These are phyloP conservation scores for Pollenia angustigena DNA, from an alignment of 2,888 invertebrate genomes.

Conservation along the genomic window DNA sequence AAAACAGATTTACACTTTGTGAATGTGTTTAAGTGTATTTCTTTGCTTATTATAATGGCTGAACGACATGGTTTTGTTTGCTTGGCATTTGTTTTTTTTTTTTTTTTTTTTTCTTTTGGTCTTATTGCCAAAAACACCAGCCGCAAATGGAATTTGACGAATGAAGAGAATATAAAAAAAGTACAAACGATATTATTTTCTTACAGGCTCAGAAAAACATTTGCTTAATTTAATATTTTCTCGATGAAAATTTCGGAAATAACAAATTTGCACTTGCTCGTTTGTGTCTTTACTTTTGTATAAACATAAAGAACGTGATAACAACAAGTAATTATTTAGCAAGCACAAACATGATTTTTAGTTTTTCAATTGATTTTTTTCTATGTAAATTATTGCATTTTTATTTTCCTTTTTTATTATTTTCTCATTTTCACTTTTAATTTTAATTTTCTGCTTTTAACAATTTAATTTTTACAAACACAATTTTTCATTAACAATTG, in stretches of 20 bases:
- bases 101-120: neutral
- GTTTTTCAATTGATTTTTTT: neutral
- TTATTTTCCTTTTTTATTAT: too few relatives aligned
- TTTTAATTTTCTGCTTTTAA: too few relatives aligned
- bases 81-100: neutral
- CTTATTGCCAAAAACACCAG: constrained; percentile 16
- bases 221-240: neutral
- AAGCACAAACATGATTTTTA: constrained; percentile 4
- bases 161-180: neutral
- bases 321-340: neutral
- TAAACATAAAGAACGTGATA: neutral
- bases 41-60: constrained; percentile 28
- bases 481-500: too few relatives aligned
- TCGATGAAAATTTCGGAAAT: neutral
- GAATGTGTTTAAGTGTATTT: neutral
- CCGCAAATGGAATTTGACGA: neutral
- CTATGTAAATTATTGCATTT: neutral
- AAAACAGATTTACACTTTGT: neutral
- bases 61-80: neutral
- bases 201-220: neutral
- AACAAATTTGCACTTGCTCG: neutral
- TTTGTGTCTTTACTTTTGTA: neutral
- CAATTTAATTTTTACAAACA: too few relatives aligned
- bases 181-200: neutral
- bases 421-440: too few relatives aligned